Evolutionary conservation across 2,113 vertebrate genomes (phyloP).

Genomic region (Mystacornis crossleyi): DNA sequence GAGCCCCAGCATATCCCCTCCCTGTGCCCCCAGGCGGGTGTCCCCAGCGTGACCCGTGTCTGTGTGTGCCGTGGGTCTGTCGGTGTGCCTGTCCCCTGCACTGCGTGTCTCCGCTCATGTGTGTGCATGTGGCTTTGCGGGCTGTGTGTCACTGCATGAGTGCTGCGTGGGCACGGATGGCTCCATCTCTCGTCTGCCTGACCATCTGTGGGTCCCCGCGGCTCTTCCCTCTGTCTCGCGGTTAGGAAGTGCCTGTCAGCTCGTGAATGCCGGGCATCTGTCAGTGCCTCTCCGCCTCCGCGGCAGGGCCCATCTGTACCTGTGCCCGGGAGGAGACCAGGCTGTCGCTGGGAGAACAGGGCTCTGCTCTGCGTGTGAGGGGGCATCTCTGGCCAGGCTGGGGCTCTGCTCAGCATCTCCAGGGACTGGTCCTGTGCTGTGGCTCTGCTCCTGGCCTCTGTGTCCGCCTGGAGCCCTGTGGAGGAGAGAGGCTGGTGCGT

Average conservation of each 20-base stretch:
- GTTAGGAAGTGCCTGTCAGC: slow-evolving; percentile 16
- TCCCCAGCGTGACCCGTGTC: background rate
- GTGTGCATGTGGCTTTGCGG: background rate
- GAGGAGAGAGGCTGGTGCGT: background rate
- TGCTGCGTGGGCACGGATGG: background rate
- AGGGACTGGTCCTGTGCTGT: fast-evolving
- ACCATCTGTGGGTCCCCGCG: slow-evolving; percentile 15
- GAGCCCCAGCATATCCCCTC: background rate
- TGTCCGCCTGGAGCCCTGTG: background rate
- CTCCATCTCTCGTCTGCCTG: background rate
- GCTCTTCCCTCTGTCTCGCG: slow-evolving; percentile 10
- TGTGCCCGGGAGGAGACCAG: fast-evolving
- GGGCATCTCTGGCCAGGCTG: background rate
- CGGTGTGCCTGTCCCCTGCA: fast-evolving
- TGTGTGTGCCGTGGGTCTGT: background rate
- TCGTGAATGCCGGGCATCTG: background rate
- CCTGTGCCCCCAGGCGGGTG: fast-evolving
- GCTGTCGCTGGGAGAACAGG: background rate
- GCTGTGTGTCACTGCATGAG: background rate
- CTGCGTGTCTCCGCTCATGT: fast-evolving
- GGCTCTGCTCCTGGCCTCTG: background rate
- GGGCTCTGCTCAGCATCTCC: background rate
- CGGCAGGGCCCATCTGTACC: background rate
- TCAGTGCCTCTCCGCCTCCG: background rate
- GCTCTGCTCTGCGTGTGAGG: background rate